These are phyloP conservation scores for Cottus gobio DNA, from an alignment of 2,113 vertebrate species.

Conservation along the genomic window DNA sequence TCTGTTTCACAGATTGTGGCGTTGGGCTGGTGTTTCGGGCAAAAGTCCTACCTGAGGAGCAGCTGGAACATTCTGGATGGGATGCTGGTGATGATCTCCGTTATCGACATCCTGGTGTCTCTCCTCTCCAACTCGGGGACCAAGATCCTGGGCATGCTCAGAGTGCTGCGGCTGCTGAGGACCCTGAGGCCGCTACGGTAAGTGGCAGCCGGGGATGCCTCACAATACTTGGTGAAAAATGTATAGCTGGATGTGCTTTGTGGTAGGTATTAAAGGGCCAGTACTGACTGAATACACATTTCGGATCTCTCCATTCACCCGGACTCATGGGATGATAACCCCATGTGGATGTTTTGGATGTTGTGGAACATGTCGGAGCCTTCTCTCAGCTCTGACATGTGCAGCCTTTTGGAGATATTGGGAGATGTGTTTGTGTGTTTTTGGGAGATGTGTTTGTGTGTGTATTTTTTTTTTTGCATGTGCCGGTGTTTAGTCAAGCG, in stretches of 20 bases:
- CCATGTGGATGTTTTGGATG: neutral
- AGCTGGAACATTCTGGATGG: constrained; percentile 98
- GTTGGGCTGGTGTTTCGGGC: constrained; percentile 92
- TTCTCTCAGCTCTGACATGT: constrained; percentile 20
- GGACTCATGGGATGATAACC: neutral
- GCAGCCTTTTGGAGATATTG: constrained; percentile 16
- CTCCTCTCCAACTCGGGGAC: constrained; percentile 94
- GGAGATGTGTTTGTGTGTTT: constrained; percentile 7
- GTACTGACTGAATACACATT: neutral
- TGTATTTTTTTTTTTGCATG: constrained; percentile 2
- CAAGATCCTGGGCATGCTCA: constrained; percentile 96
- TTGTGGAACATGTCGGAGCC: neutral
- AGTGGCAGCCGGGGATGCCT: constrained; percentile 1
- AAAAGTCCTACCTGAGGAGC: constrained; percentile 94
- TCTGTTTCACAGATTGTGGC: constrained; percentile 89
- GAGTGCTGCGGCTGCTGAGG: constrained; percentile 93
- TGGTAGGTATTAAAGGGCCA: neutral
- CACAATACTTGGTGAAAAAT: neutral
- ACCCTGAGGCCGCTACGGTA: constrained; percentile 95
- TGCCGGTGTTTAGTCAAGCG: constrained; percentile 11
- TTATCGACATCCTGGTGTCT: constrained; percentile 96
- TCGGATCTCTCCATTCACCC: neutral
- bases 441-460: constrained; percentile 13
- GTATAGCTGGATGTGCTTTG: neutral
- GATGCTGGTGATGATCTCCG: constrained; percentile 95